Evolutionary conservation across 2,797 vertebrate genomes (phyloP).

Genomic region (Falco novaeseelandiae): DNA sequence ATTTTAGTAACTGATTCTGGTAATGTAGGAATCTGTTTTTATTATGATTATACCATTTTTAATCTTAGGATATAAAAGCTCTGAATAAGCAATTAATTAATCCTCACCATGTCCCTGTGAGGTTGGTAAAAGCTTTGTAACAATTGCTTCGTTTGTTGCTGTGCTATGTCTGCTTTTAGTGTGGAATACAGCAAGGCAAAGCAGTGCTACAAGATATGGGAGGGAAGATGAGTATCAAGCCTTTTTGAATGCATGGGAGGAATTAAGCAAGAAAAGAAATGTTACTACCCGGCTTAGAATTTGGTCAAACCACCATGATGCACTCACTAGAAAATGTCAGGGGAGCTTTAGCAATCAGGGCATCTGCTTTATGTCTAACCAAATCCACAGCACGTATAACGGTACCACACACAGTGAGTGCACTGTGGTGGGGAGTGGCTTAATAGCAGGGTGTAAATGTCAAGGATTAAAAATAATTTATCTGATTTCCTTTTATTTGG

Average conservation of each 20-base stretch:
- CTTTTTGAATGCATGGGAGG: neutral
- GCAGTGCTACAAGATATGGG: neutral
- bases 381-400: neutral
- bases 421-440: neutral
- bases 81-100: conserved; percentile 32
- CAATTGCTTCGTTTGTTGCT: neutral
- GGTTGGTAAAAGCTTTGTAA: neutral
- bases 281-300: neutral
- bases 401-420: neutral
- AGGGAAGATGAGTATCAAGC: neutral
- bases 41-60: conserved; percentile 8
- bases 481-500: neutral
- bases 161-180: neutral
- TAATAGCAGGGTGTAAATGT: neutral
- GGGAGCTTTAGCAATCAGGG: neutral
- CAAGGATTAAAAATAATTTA: neutral
- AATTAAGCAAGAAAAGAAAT: neutral
- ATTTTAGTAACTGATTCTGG: conserved; percentile 18
- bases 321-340: neutral
- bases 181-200: neutral
- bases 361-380: neutral
- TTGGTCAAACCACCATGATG: neutral
- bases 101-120: neutral
- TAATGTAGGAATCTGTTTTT: neutral
- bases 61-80: neutral